Conservation (phyloP, 2,888 invertebrate genomes). For the Apamea epomidion region DNA sequence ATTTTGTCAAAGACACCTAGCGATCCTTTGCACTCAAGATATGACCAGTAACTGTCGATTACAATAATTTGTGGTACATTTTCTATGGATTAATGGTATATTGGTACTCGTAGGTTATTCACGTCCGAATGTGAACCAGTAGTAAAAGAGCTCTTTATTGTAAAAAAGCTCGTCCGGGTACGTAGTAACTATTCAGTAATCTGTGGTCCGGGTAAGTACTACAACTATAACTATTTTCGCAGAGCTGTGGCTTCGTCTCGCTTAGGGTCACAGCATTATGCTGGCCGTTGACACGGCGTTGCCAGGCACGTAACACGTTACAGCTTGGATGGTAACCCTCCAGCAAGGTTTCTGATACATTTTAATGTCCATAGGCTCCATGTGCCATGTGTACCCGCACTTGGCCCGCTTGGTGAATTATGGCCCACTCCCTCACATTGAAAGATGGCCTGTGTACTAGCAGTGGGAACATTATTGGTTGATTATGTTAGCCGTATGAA, state of each 20-base stretch:
- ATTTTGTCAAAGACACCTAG: conserved; percentile 26
- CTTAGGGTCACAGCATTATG: not conserved
- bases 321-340: not conserved
- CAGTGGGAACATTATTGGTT: too few species aligned
- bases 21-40: conserved; percentile 42
- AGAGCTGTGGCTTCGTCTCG: not conserved
- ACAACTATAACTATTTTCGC: not conserved
- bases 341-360: not conserved
- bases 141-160: not conserved
- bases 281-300: not conserved
- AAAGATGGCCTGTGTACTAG: too few species aligned
- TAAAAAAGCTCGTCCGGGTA: not conserved
- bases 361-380: not conserved
- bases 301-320: not conserved
- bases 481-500: too few species aligned
- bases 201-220: too few species aligned
- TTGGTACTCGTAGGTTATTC: too few species aligned
- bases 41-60: conserved; percentile 45
- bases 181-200: too few species aligned
- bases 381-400: too few species aligned
- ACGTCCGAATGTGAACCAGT: too few species aligned
- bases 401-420: too few species aligned
- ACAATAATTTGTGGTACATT: conserved; percentile 10
- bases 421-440: too few species aligned
- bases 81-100: conserved; percentile 1